phyloP scores from a whole-genome alignment of 2,113 vertebrate genomes.

The Holacanthus passer region DNA sequence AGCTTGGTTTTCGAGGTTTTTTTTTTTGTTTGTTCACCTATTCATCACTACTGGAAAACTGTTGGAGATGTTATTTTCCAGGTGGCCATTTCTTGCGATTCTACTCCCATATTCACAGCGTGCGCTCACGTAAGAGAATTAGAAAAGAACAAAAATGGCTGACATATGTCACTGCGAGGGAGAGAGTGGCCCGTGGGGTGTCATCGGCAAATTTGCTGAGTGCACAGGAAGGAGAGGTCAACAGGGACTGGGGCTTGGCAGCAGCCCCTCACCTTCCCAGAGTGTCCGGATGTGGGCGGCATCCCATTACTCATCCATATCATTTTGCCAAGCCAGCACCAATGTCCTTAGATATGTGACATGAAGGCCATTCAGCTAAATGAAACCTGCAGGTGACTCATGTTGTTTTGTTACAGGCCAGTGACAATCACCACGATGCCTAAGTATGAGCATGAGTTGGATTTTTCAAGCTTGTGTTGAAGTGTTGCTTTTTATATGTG shows the following conservation, averaged over 20 bases:
- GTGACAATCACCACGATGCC: slow-evolving; percentile 8
- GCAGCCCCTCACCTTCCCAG: slow-evolving; percentile 80
- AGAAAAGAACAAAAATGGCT: slow-evolving; percentile 65
- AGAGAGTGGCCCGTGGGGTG: slow-evolving; percentile 61
- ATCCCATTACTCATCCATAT: slow-evolving; percentile 84
- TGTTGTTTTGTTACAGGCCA: slow-evolving; percentile 46
- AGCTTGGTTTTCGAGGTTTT: slow-evolving; percentile 12
- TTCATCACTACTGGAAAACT: slow-evolving; percentile 29
- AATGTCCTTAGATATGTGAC: slow-evolving; percentile 80
- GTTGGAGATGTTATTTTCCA: slow-evolving; percentile 25
- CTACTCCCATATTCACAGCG: slow-evolving; percentile 1
- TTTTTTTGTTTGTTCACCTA: slow-evolving; percentile 25
- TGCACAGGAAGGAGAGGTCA: slow-evolving; percentile 78
- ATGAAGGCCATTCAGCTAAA: slow-evolving; percentile 79
- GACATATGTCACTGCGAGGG: slow-evolving; percentile 65
- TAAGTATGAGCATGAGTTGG: neutral
- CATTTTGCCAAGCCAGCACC: slow-evolving; percentile 81
- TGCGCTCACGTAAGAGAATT: slow-evolving; percentile 31
- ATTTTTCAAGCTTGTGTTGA: neutral
- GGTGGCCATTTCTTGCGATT: neutral
- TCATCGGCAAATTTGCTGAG: slow-evolving; percentile 78
- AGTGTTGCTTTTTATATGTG: neutral
- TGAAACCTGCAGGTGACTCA: slow-evolving; percentile 75
- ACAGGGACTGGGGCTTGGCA: slow-evolving; percentile 78
- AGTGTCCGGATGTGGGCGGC: slow-evolving; percentile 79